Evolutionary conservation across 2,888 invertebrate species (phyloP).

Genomic region (Latheticus oryzae): DNA sequence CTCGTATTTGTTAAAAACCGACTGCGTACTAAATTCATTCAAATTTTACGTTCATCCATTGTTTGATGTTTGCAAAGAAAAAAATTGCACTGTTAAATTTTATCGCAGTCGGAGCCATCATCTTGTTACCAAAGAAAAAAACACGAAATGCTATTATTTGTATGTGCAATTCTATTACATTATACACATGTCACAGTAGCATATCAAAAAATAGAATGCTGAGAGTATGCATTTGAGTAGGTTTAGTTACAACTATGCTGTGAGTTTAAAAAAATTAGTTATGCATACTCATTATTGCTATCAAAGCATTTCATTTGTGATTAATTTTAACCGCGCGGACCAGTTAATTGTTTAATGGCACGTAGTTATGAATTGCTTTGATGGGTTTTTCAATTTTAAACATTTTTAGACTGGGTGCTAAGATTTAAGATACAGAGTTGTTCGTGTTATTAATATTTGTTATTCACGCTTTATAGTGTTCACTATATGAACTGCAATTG

Average conservation of each 20-base stretch:
- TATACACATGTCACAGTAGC: conserved; percentile 61
- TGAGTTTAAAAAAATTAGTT: conserved; percentile 15
- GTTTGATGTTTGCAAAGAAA: conserved; percentile 39
- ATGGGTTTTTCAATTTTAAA: conserved; percentile 48
- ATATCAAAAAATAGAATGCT: conserved; percentile 55
- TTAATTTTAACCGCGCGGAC: conserved; percentile 36
- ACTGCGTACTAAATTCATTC: conserved; percentile 34
- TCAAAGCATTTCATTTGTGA: conserved; percentile 31
- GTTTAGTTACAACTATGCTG: conserved; percentile 13
- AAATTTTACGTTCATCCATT: conserved; percentile 23
- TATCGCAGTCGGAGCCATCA: conserved; percentile 50
- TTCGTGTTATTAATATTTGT: conserved; percentile 60
- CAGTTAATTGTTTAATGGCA: conserved; percentile 47
- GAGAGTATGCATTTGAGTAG: conserved; percentile 19
- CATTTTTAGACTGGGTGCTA: conserved; percentile 63
- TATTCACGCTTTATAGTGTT: conserved; percentile 66
- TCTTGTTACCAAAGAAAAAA: too few relatives aligned
- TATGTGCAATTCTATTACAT: conserved; percentile 32
- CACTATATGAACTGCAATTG: conserved; percentile 67
- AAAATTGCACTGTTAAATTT: conserved; percentile 21
- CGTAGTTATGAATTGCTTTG: conserved; percentile 45
- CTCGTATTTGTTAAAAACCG: conserved; percentile 46
- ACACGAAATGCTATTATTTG: conserved; percentile 29
- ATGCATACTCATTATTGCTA: conserved; percentile 25
- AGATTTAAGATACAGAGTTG: too few relatives aligned